Evolutionary conservation across 1,140 invertebrate genomes (phyloP).

Genomic region (Leptopilina clavipes): DNA sequence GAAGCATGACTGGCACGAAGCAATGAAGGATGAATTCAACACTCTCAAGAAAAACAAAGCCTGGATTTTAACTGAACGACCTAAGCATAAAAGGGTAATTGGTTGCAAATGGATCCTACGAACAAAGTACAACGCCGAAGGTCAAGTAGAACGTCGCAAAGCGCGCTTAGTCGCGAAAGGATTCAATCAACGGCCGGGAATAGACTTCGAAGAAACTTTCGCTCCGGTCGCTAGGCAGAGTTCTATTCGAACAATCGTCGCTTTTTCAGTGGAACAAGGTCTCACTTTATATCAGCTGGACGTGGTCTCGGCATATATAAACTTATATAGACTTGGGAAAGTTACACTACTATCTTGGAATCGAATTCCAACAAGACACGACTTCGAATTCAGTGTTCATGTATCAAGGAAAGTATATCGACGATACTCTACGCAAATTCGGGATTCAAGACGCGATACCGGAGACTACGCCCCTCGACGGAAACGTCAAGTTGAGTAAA

Average conservation of each 20-base stretch:
- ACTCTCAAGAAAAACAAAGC: too few species aligned
- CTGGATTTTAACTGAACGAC: too few species aligned
- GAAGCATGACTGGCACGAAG: too few species aligned
- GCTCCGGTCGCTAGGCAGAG: neutral
- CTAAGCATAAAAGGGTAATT: too few species aligned
- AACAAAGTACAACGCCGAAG: too few species aligned
- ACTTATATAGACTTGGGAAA: conserved; percentile 42
- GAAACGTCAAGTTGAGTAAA: conserved; percentile 44
- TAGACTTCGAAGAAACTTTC: neutral
- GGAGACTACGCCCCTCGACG: conserved; percentile 49
- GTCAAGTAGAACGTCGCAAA: too few species aligned
- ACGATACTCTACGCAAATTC: conserved; percentile 53
- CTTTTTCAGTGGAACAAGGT: neutral
- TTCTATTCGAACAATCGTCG: too few species aligned
- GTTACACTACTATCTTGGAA: conserved; percentile 40
- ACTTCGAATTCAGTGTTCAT: conserved; percentile 33
- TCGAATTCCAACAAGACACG: conserved; percentile 41
- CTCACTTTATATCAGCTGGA: neutral
- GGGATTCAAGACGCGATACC: conserved; percentile 57
- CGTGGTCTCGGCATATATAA: neutral
- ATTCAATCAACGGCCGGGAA: too few species aligned
- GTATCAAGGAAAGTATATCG: conserved; percentile 42
- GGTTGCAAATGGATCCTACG: too few species aligned
- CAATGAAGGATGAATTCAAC: too few species aligned
- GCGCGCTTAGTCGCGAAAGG: too few species aligned